A percentile compares a stretch with the other conserved stretches of the same genome.
phyloP scores from a whole-genome alignment of 30 jellyfish, hydroid and myxozoan species.

The Catostylus mosaicus region DNA sequence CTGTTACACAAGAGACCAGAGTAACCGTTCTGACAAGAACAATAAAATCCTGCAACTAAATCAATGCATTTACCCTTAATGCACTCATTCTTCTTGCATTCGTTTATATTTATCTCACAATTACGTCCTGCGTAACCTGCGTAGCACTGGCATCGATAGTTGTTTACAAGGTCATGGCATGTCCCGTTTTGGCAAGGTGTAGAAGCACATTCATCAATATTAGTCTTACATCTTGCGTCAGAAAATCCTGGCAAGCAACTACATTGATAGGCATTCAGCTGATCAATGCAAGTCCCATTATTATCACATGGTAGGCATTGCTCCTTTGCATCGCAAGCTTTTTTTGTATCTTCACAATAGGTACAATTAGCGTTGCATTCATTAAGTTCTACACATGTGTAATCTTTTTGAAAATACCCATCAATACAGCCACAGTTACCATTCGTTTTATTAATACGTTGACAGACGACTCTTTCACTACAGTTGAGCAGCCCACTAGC shows the following conservation, averaged over 20 bases:
- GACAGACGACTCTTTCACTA: slow-evolving; percentile 63
- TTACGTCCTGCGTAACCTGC: slow-evolving; percentile 58
- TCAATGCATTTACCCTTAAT: slow-evolving; percentile 52
- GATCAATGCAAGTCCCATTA: slow-evolving; percentile 56
- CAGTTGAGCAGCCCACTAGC: slow-evolving; percentile 45
- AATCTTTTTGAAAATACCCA: slow-evolving; percentile 65
- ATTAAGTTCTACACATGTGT: slow-evolving; percentile 55
- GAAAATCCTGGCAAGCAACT: slow-evolving; percentile 66
- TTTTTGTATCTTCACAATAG: slow-evolving; percentile 56
- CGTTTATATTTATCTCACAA: slow-evolving; percentile 42
- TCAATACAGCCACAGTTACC: slow-evolving; percentile 72
- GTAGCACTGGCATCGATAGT: slow-evolving; percentile 65
- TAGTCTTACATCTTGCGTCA: slow-evolving; percentile 52
- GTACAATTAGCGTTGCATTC: slow-evolving; percentile 74
- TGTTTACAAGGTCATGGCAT: slow-evolving; percentile 60
- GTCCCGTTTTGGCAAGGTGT: slow-evolving; percentile 67
- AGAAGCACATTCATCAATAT: slow-evolving; percentile 51
- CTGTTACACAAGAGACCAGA: slow-evolving; percentile 54
- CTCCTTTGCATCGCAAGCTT: slow-evolving; percentile 26
- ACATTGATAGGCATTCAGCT: slow-evolving; percentile 38
- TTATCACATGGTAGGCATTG: slow-evolving; percentile 45
- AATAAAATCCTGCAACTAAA: slow-evolving; percentile 35
- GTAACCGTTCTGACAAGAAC: slow-evolving; percentile 9
- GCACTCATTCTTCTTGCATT: slow-evolving; percentile 44
- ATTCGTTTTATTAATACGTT: slow-evolving; percentile 62